These are phyloP conservation scores for Megaceryle maxima DNA, from an alignment of 2,113 vertebrate species.

Conservation along the genomic window DNA sequence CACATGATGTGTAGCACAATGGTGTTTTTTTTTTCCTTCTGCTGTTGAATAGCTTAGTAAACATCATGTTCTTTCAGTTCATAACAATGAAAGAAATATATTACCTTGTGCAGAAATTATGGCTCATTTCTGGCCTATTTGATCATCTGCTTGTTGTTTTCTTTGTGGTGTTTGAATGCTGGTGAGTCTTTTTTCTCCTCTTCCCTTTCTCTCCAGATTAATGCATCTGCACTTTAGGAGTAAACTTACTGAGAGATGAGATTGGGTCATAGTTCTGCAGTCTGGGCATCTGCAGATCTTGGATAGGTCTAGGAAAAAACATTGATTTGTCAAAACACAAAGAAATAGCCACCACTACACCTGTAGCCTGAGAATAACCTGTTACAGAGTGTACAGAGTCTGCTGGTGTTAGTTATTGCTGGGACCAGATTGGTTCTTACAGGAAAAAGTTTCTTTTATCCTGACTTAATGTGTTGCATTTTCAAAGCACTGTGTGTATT, in stretches of 20 bases:
- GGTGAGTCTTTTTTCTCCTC: background rate
- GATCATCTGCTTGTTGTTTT: background rate
- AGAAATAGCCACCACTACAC: background rate
- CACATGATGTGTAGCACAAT: background rate
- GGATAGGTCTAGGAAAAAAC: background rate
- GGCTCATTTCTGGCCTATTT: background rate
- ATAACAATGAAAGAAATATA: background rate
- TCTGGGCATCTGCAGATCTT: background rate
- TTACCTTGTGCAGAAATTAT: background rate
- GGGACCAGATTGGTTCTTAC: background rate
- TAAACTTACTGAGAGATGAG: background rate
- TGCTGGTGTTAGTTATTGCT: background rate
- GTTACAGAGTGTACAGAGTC: fast-evolving
- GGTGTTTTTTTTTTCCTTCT: background rate
- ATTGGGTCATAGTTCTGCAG: background rate
- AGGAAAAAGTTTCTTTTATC: background rate
- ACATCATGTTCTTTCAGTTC: background rate
- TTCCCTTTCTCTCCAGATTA: background rate
- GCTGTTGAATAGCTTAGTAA: background rate
- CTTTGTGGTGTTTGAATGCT: background rate
- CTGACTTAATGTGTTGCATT: background rate
- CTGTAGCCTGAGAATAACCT: background rate
- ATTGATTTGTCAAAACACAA: background rate
- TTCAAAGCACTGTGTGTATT: background rate
- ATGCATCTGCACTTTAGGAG: background rate